phyloP scores from a whole-genome alignment of 2,888 invertebrate genomes.

The Theristus sp. region DNA sequence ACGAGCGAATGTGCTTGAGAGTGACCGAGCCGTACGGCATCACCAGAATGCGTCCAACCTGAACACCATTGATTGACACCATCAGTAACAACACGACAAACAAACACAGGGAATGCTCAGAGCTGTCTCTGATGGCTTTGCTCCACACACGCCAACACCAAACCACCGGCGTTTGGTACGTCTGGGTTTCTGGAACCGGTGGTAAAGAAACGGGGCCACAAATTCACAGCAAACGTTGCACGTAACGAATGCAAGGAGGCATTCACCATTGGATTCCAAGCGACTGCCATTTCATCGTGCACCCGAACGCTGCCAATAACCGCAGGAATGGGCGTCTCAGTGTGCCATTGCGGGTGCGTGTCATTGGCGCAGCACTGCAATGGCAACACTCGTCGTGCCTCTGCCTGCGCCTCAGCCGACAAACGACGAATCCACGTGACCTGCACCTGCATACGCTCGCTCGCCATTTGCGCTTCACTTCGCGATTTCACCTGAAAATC shows the following conservation, averaged over 20 bases:
- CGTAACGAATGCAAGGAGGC: no score
- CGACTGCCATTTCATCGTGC: background rate
- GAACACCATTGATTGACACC: background rate
- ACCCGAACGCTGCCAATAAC: background rate
- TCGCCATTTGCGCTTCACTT: no score
- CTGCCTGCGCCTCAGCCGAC: no score
- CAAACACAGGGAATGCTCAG: background rate
- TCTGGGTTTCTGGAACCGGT: no score
- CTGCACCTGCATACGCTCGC: no score
- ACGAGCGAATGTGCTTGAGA: background rate
- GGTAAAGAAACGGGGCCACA: background rate
- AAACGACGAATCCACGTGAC: no score
- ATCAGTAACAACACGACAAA: background rate
- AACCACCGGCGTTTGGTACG: no score
- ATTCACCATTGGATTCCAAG: background rate
- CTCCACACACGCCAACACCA: no score
- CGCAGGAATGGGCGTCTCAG: background rate
- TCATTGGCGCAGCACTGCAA: no score
- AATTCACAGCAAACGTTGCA: background rate
- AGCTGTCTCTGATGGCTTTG: background rate
- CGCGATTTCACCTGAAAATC: no score
- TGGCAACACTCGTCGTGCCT: no score
- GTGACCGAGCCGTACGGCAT: background rate
- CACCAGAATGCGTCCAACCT: background rate
- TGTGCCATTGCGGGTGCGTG: background rate